Base-by-base conservation (phyloP, 2,113 vertebrate species). In the Talpa occidentalis region DNA sequence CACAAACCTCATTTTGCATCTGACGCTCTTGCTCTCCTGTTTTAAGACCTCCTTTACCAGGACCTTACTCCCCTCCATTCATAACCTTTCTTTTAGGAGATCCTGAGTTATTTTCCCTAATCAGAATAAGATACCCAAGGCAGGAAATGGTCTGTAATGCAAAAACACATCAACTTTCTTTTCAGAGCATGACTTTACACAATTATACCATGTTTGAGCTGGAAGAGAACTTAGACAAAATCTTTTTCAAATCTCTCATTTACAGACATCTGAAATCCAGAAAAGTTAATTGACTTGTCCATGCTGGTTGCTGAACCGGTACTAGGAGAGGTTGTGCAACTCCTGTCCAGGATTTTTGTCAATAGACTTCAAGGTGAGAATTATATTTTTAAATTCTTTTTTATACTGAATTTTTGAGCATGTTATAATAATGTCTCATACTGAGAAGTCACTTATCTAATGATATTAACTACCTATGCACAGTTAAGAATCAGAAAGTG, bases 151-250 rank as follows among this genome's bases (percentile, higher is more conserved):
- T 92, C 74, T 87, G 17, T 80, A 83, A 94, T 86, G 32, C 32
- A 95, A 97, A 97, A 97, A 86, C 14, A 78, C 62, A 86, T 72
- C 59, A 83, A 95, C 76, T 47, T 91, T 90, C 64, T 88, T 94
- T 94, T 82, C 35, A 94, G 86, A 94, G 24, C 32, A 83, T 80
- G 66, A 44, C 19, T 94, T 97, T 90, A 92, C 6, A 85, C 42
- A 92, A 82, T 94, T 89, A 91, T 70, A 70, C 47, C 42, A 85
- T 76, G 30, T 94, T 90, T 96, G 49, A 95, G 73, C 67, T 92
- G 11, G n/a, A 84, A 42, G 52, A 97, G 35, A 95, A 73, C n/a
- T 82, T 91, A 76, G 37, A 64, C 78, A 76, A 89, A 52, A 86
- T 86, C 72, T 78, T 91, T 95, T 87, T 93, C n/a, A 94, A 93